A percentile compares a stretch with the other conserved stretches of the same genome.
These are phyloP conservation scores for Phalacrocorax brasilianus DNA, from an alignment of 2,113 vertebrate species.

Conservation along the genomic window DNA sequence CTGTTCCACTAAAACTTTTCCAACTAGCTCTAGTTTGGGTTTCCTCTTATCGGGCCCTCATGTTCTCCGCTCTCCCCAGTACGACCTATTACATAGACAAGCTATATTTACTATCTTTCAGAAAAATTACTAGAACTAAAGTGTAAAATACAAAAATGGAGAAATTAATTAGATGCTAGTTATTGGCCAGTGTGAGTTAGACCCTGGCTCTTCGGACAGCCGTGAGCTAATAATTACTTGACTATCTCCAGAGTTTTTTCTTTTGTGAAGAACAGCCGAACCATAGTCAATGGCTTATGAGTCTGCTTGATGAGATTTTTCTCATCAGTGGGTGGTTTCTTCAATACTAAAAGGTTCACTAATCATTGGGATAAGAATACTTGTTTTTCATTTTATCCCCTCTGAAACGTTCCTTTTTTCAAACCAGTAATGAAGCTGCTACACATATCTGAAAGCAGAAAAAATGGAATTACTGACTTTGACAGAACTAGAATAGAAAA, in stretches of 20 bases:
- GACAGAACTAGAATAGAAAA: not conserved
- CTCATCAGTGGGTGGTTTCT: not conserved
- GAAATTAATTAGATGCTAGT: not conserved
- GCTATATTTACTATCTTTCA: not conserved
- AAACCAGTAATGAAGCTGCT: not conserved
- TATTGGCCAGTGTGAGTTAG: not conserved
- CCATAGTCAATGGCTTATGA: not conserved
- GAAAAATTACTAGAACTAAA: not conserved
- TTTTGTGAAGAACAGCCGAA: not conserved
- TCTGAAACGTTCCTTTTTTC: not conserved
- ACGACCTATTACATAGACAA: not conserved
- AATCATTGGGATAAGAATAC: not conserved
- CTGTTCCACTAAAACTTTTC: not conserved
- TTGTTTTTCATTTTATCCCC: not conserved
- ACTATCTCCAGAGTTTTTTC: not conserved
- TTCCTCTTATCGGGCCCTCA: not conserved
- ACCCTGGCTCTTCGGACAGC: not conserved
- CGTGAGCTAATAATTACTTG: not conserved
- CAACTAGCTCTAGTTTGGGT: not conserved
- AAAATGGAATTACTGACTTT: not conserved
- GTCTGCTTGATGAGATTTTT: not conserved
- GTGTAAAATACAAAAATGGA: not conserved
- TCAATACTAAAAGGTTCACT: not conserved
- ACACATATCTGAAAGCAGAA: not conserved
- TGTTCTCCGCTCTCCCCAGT: not conserved